Base-by-base conservation (phyloP, 2,888 invertebrate species). In the Meta bourneti region DNA sequence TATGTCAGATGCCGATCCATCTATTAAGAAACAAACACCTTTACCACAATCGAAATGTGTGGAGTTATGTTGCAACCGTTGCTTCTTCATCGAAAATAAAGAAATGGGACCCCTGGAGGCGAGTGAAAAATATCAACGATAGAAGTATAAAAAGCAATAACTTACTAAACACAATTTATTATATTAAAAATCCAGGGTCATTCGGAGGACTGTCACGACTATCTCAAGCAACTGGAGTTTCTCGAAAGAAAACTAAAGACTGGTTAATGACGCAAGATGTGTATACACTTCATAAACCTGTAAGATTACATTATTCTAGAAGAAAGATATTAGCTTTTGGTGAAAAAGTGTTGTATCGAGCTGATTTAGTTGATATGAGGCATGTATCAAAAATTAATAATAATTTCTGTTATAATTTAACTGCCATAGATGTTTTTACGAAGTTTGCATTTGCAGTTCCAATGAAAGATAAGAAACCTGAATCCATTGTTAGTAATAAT, bases 391-490 rank as follows among this genome's bases (percentile, higher is more conserved):
- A 72, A 11, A 11, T 70, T 82, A 82, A 82, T 49, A 82, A 20
- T 13, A 54, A 70, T 0, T 51, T 20, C 49, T 70, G 34, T 13
- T 72, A 49, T 49, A 52, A 71, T 49, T 20, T 82, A 34, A 51
- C 72, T 20, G 20, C 49, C 16, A 84, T 84, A 54, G 84, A 84
- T 61, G 75, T 84, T 16, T 84, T 84, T 75, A 54, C 72, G 7
- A 82, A 82, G 20, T 71, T n/a, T n/a, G n/a, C n/a, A n/a, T n/a
- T n/a, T n/a, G n/a, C n/a, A n/a, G n/a, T n/a, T n/a, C n/a, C n/a
- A n/a, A n/a, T n/a, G n/a, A n/a, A n/a, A n/a, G n/a, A n/a, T n/a
- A n/a, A n/a, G n/a, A n/a, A n/a, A n/a, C n/a, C n/a, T n/a, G n/a
- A n/a, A n/a, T n/a, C n/a, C n/a, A n/a, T 48, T 54, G 75, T n/a